Conservation (phyloP, 53 echinoderm and acorn worm genomes). For the Apostichopus leukothele region DNA sequence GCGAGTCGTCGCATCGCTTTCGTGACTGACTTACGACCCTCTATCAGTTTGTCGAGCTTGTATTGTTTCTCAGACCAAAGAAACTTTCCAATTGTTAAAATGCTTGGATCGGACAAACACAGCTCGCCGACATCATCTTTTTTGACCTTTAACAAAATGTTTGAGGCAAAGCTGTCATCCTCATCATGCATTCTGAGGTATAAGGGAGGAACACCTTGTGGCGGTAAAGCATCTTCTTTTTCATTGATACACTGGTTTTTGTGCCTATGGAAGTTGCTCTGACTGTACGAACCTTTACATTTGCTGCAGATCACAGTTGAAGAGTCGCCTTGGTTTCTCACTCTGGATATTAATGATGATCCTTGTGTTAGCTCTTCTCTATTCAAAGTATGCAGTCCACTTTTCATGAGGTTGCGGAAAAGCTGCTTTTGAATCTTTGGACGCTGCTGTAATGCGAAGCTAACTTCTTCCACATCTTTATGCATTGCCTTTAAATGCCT, state of each 20-base stretch:
- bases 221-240: no score
- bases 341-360: background rate
- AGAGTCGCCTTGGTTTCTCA: background rate
- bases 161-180: background rate
- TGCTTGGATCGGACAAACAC: background rate
- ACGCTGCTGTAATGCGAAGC: no score
- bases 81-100: conserved; percentile 53
- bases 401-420: no score
- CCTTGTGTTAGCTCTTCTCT: no score
- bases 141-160: background rate
- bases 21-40: conserved; percentile 62
- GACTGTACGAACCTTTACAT: background rate
- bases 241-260: background rate
- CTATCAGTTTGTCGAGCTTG: conserved; percentile 55
- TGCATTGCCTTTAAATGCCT: no score
- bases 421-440: no score
- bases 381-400: no score
- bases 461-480: no score
- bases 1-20: conserved; percentile 59
- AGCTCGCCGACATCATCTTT: background rate
- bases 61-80: conserved; percentile 55
- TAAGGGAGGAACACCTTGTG: background rate
- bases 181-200: background rate
- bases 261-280: background rate
- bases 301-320: background rate